Percentiles rank a stretch among this genome's conserved stretches.
Evolutionary conservation across 2,797 vertebrate genomes (phyloP).

Genomic region (Scolopax bukidnonensis): DNA sequence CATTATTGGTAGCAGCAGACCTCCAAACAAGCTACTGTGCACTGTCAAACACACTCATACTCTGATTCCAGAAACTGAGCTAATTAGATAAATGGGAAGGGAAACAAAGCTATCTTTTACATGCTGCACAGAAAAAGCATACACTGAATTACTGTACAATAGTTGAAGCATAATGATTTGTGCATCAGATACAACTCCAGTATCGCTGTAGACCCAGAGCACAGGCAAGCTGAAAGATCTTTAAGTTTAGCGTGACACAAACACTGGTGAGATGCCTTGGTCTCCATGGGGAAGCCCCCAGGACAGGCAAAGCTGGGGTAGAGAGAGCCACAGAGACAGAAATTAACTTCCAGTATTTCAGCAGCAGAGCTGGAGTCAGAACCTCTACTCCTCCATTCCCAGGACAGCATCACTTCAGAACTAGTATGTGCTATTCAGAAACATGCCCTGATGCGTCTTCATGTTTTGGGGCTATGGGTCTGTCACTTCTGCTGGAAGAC

Average conservation of each 20-base stretch:
- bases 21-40: background rate
- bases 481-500: background rate
- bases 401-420: background rate
- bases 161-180: background rate
- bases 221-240: background rate
- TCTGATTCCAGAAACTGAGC: background rate
- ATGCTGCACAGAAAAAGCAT: background rate
- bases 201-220: background rate
- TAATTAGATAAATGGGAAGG: background rate
- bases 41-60: background rate
- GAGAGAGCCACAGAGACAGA: background rate
- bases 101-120: background rate
- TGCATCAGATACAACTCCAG: background rate
- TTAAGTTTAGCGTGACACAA: background rate
- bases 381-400: background rate
- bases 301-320: background rate
- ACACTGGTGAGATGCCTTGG: background rate
- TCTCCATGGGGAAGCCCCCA: background rate
- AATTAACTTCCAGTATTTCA: background rate
- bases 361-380: background rate
- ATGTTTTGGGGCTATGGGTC: background rate
- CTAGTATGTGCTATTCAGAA: accelerated
- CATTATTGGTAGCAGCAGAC: background rate
- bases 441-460: background rate
- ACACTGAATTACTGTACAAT: background rate